Base-by-base conservation (phyloP, 2,888 invertebrate species). In the Temnothorax ravouxi region DNA sequence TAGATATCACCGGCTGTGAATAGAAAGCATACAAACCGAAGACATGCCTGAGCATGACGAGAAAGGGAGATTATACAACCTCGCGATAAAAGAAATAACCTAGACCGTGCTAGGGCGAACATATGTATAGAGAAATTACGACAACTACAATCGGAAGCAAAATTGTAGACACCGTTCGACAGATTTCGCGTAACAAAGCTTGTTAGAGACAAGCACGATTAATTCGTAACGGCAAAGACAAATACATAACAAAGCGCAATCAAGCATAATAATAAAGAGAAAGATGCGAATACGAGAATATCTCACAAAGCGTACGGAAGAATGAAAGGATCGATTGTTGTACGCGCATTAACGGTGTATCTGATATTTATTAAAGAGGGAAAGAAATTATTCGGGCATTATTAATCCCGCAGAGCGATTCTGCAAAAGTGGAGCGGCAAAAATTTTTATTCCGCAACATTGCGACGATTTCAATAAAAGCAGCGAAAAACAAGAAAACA, bases 11-110 rank as follows among this genome's bases (percentile, higher is more conserved):
- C 47, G 44, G 21, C 34, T 47, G 18, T 15, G 47, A 71, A 59
- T 64, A 25, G n/a, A 80, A 71, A 80, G 79, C 59, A 38, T 18
- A 47, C 29, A 69, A 56, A 71, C 13, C 15, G 13, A 47, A 69
- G 59, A 34, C 5, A 13, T 38, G 54, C 8, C n/a, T 38, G n/a
- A 47, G 29, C 29, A 34, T 6, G n/a, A 61, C 34, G 21, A 59
- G 44, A 69, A 71, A 59, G 34, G 21, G 2, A 54, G 9, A 47
- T 79, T 59, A 47, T 13, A 15, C 18, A 18, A 18, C 21, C 47
- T 34, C 18, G 38, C 21, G n/a, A 50, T 29, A 18, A 71, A 38
- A 50, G 47, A 25, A 44, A n/a, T n/a, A n/a, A 71, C 2, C 8
- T 13, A 18, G 8, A 29, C 8, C 9, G 18, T 38, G 13, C 11